Evolutionary conservation across 23 tunicate species (phyloP), one percentile per base, ranked within the genome.

Genomic region (Styela plicata): DNA sequence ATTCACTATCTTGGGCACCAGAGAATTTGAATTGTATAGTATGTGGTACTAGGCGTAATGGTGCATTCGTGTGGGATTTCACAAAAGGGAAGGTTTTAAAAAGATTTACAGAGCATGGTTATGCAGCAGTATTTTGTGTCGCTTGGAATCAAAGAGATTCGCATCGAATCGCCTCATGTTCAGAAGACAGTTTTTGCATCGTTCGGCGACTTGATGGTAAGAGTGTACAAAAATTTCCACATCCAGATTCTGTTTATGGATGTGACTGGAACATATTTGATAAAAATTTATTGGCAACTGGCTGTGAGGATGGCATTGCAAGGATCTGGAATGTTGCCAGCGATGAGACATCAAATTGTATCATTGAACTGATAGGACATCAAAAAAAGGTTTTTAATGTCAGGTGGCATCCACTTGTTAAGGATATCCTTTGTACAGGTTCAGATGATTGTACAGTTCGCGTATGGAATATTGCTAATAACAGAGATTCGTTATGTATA

Each of bases 1-100:
- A 93, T 76, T 88, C 98, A 1, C 31, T 93, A 7, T 66, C 87
- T 7, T 93, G 98, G 98, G 92, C 98, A 2, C 98, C 98, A 69
- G 88, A 79, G 33, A 74, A 93, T 52, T 64, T 80, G 73, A 88
- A 93, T 78, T 85, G 82, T 33, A 69, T 93, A 17, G 98, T 89
- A 2, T 86, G 90, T 66, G 93, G 89, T 20, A 93, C 98, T 13
- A 36, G 98, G 29, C 74, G 93, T 36, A 63, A 84, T 26, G 98
- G 98, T 10, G 84, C 88, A 1, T 93, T 93, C 81, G 83, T 93
- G 5, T 93, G 98, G 98, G 90, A 93, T 70, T n/a, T 84, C 30
- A 78, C 74, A 63, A 85, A 83, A 64, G 61, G 32, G 24, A 88
- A 88, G 53, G 36, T 93, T 23, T 82, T 93, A 18, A 36, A 76